Evolutionary conservation across 2,797 vertebrate genomes (phyloP), one percentile per base, ranked within the genome.

Genomic region (Salarias fasciatus): DNA sequence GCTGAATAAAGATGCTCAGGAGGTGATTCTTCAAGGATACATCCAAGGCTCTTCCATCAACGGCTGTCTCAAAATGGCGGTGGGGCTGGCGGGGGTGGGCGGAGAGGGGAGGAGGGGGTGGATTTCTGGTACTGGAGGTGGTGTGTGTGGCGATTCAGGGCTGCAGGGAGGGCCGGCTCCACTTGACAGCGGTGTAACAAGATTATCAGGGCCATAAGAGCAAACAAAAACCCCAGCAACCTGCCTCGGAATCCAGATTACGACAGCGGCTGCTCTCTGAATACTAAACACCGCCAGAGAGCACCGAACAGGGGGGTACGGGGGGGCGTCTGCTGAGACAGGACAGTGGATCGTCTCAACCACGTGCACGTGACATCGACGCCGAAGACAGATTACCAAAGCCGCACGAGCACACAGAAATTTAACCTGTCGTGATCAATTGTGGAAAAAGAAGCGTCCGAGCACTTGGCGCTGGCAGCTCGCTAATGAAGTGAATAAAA

Each of bases 181-280:
- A 91, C 88, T 90, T 92, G 90, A 91, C 91, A 91, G 87, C 82
- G 64, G 86, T 73, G 83, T 89, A 89, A 91, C 88, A 79, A 87
- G 89, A 91, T 91, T 89, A 92, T 90, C 84, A 88, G 84, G 85
- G 80, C 86, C 84, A 88, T 83, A 84, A 89, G 88, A 88, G 86
- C 88, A 88, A 88, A 88, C 85, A 86, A 87, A 89, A 88, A 79
- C 61, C 73, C 81, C 76, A 63, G 84, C 79, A 88, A 88, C 84
- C 88, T 77, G 79, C 84, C 82, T 86, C 71, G 53, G 85, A 86
- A 86, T 87, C 84, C 82, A 91, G 85, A 90, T 89, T 86, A 88
- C 83, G 42, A 75, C 77, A 58, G 77, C 36, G 63, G 51, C 72
- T 60, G 80, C 86, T 75, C 75, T 59, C 74, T 79, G 88, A 90